phyloP scores from a whole-genome alignment of 2,888 invertebrate genomes.

The Agrypnus murinus region DNA sequence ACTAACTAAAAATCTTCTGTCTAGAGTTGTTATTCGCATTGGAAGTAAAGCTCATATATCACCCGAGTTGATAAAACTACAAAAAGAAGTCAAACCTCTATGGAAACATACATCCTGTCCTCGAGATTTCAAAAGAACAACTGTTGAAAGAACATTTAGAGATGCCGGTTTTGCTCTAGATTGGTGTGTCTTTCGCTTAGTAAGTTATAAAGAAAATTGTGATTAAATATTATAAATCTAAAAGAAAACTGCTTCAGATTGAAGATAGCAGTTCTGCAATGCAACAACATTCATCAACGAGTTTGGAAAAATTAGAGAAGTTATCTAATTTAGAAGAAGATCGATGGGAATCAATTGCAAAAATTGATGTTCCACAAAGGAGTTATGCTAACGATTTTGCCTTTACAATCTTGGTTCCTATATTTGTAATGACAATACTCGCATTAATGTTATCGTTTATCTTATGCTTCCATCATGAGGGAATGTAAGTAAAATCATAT shows the following conservation, averaged over 20 bases:
- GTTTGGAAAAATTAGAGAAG: conserved; percentile 68
- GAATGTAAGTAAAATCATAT: conserved; percentile 79
- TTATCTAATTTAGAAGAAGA: conserved; percentile 67
- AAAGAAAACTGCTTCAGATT: conserved; percentile 66
- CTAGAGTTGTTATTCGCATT: conserved; percentile 86
- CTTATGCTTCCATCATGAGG: conserved; percentile 84
- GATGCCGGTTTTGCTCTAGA: conserved; percentile 86
- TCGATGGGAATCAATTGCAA: conserved; percentile 78
- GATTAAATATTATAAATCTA: no score
- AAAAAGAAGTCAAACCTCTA: conserved; percentile 88
- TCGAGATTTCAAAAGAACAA: conserved; percentile 87
- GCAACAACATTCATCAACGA: conserved; percentile 67
- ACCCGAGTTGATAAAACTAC: conserved; percentile 77
- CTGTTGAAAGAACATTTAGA: conserved; percentile 88
- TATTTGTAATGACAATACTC: conserved; percentile 79
- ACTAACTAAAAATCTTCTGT: no score
- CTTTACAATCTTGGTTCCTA: conserved; percentile 81
- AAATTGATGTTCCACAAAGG: conserved; percentile 77
- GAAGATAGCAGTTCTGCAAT: conserved; percentile 67
- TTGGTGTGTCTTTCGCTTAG: conserved; percentile 92
- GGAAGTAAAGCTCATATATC: conserved; percentile 87
- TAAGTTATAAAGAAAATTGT: conserved; percentile 72
- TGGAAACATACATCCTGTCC: conserved; percentile 87
- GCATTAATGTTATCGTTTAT: conserved; percentile 81
- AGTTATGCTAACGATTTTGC: conserved; percentile 82